Evolutionary conservation across 2,113 vertebrate species (phyloP).

Genomic region (Electrona antarctica): DNA sequence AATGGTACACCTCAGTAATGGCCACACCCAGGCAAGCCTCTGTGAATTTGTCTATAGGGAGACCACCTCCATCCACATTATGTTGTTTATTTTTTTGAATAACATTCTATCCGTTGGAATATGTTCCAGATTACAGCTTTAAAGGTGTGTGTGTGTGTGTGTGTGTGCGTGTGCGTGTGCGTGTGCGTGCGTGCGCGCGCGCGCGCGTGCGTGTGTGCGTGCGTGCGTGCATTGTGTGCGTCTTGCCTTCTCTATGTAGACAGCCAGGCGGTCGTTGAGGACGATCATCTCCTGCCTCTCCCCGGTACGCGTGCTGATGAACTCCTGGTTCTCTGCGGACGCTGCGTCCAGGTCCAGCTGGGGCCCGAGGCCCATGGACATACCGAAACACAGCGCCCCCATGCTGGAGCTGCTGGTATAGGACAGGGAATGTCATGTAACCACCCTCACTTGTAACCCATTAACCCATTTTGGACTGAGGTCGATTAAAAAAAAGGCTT

Average conservation of each 20-base stretch:
- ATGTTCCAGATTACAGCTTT: no score
- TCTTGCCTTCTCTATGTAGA: slow-evolving; percentile 72
- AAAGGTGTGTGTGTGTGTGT: no score
- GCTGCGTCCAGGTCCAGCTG: slow-evolving; percentile 72
- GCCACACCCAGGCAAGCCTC: no score
- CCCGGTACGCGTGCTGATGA: slow-evolving; percentile 66
- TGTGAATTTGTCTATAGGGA: no score
- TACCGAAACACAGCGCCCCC: slow-evolving; percentile 59
- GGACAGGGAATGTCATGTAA: not conserved
- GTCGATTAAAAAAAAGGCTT: no score
- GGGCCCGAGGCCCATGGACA: slow-evolving; percentile 53
- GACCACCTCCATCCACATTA: no score
- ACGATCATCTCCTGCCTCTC: slow-evolving; percentile 76
- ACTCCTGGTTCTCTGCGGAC: slow-evolving; percentile 74
- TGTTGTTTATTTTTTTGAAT: no score
- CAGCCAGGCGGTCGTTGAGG: slow-evolving; percentile 80
- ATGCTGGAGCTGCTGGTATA: slow-evolving; percentile 61
- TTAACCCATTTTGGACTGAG: no score
- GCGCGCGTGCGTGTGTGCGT: not conserved
- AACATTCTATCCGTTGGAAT: no score
- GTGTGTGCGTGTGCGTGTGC: no score
- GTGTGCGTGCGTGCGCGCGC: not conserved
- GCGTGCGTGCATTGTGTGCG: not conserved
- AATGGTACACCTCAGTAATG: no score
- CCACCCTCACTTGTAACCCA: no score